phyloP scores from a whole-genome alignment of 2,888 invertebrate species.

The Polymixis flavicincta region DNA sequence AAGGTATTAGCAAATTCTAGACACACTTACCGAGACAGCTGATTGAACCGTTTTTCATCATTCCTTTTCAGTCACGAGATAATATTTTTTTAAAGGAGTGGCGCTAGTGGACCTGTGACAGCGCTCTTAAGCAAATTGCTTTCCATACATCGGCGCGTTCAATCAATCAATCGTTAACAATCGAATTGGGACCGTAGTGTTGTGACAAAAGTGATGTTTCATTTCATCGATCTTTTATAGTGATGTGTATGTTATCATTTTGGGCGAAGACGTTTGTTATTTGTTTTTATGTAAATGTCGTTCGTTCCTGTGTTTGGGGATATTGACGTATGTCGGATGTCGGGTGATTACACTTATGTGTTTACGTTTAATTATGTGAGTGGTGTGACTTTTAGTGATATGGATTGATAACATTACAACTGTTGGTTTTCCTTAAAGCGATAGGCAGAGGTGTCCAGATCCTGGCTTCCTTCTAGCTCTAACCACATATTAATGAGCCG shows the following conservation, averaged over 20 bases:
- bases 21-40: no score
- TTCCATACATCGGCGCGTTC: conserved; percentile 27
- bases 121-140: conserved; percentile 51
- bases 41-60: no score
- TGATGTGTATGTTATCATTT: conserved; percentile 50
- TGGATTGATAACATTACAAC: neutral
- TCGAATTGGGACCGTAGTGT: conserved; percentile 37
- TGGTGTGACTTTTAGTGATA: conserved; percentile 23
- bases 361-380: conserved; percentile 42
- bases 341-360: conserved; percentile 25
- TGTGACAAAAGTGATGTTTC: conserved; percentile 32
- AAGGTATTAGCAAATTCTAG: no score
- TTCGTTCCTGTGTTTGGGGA: conserved; percentile 31
- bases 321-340: conserved; percentile 40
- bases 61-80: no score
- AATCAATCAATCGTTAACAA: conserved; percentile 54
- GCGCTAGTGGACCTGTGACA: no score
- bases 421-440: neutral
- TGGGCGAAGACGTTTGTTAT: conserved; percentile 15
- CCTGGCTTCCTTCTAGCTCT: neutral
- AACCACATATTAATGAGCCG: neutral
- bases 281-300: conserved; percentile 29
- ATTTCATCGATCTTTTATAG: conserved; percentile 30
- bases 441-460: neutral
- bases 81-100: no score